These are phyloP conservation scores for Harpagoxenus sublaevis DNA, from an alignment of 2,888 invertebrate species.

Conservation along the genomic window DNA sequence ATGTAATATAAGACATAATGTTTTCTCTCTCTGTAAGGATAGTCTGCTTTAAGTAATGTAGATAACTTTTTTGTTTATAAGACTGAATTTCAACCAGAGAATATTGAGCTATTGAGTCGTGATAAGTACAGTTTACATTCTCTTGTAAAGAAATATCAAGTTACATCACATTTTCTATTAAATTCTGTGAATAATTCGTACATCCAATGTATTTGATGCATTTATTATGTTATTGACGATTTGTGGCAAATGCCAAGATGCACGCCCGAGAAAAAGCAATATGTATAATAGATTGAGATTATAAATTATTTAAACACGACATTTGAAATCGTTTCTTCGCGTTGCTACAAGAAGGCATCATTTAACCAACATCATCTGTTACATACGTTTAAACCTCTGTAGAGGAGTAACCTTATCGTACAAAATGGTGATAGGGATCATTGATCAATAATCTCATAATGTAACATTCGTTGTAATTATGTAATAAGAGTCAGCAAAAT, in stretches of 20 bases:
- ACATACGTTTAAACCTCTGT: slow-evolving; percentile 57
- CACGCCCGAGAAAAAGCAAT: slow-evolving; percentile 9
- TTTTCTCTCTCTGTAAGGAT: slow-evolving; percentile 58
- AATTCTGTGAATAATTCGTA: slow-evolving; percentile 5
- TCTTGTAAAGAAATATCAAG: slow-evolving; percentile 28
- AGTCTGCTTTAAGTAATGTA: slow-evolving; percentile 60
- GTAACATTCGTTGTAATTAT: slow-evolving; percentile 75
- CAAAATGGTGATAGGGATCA: slow-evolving; percentile 78
- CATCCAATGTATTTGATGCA: slow-evolving; percentile 19
- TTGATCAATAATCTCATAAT: slow-evolving; percentile 77
- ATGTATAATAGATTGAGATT: slow-evolving; percentile 43
- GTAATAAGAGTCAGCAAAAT: slow-evolving; percentile 59
- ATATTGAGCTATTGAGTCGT: slow-evolving; percentile 44
- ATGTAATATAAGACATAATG: slow-evolving; percentile 50
- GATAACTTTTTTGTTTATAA: slow-evolving; percentile 65
- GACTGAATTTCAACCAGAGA: slow-evolving; percentile 72
- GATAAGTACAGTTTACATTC: slow-evolving; percentile 23
- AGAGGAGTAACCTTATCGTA: slow-evolving; percentile 74
- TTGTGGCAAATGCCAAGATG: neutral
- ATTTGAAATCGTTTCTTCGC: slow-evolving; percentile 23
- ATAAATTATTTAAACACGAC: slow-evolving; percentile 43
- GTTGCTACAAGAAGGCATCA: slow-evolving; percentile 35
- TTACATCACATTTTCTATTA: slow-evolving; percentile 14
- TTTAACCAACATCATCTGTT: slow-evolving; percentile 47
- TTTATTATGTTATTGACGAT: slow-evolving; percentile 35